Evolutionary conservation across 1,140 invertebrate species (phyloP), one percentile per base, ranked within the genome.

Genomic region (Hermetia illucens): DNA sequence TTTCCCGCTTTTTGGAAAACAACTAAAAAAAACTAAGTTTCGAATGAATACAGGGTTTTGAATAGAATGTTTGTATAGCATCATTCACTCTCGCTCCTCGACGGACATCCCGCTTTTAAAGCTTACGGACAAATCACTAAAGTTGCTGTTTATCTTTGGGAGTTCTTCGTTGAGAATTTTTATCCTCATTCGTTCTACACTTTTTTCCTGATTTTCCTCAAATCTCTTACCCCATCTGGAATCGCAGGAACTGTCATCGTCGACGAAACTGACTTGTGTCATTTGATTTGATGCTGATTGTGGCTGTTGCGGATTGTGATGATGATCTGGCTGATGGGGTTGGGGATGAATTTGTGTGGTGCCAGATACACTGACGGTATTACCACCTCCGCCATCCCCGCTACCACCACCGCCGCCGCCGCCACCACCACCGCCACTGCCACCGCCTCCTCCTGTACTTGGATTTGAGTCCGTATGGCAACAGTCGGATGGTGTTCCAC

Each of bases 391-490:
- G 16, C 19, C 15, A 19, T 29, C 12, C 34, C 21, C 27, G 22
- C 29, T 21, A 22, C 32, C 25, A 12, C 18, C 17, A 31, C 38
- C 18, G 33, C 8, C 20, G 16, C 9, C 19, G 33, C 13, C 19
- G 10, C 17, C n/a, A 29, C 16, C 22, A 12, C 31, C 40, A 25
- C 29, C 19, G 18, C 39, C 22, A 27, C 8, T 30, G 18, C 20
- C 32, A 36, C 8, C 32, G 16, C 20, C 15, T 22, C 50, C 50
- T 25, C 46, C 44, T 32, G 52, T 37, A 19, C 41, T 39, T 10
- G 36, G 13, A 34, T 42, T 38, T 16, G 41, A 42, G 30, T 41
- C 40, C 3, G 40, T 41, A 32, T 30, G 40, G 27, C 40, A 40
- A 18, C 39, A 41, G 24, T 41, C 40, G 5, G 40, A 41, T 31